Evolutionary conservation across 2,797 vertebrate genomes (phyloP).

Genomic region (Danio choprae): DNA sequence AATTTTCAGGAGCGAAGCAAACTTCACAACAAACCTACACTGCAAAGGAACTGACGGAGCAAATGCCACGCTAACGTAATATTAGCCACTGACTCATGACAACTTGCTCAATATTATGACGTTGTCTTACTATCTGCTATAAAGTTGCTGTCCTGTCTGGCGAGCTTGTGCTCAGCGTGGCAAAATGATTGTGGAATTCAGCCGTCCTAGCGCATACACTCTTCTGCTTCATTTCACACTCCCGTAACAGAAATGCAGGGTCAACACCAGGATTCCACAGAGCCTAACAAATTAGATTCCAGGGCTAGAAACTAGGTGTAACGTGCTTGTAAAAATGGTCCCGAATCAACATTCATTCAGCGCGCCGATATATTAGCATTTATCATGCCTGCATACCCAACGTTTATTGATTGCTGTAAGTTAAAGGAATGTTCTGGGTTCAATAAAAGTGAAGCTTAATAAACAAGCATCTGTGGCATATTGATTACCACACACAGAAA

Average conservation of each 20-base stretch:
- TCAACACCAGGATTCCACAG: constrained; percentile 56
- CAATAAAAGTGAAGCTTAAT: constrained; percentile 3
- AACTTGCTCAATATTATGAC: constrained; percentile 1
- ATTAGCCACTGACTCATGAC: constrained; percentile 33
- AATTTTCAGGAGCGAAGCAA: not conserved
- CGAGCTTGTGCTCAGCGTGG: constrained; percentile 35
- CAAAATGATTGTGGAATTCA: constrained; percentile 48
- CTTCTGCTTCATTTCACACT: constrained; percentile 56
- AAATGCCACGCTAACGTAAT: constrained; percentile 18
- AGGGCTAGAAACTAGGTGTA: constrained; percentile 16
- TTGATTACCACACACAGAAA: not conserved
- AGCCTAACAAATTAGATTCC: constrained; percentile 44
- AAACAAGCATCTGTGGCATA: not conserved
- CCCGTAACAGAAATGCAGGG: constrained; percentile 53
- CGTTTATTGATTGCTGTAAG: not conserved
- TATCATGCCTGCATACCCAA: not conserved
- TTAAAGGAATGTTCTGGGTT: constrained; percentile 1
- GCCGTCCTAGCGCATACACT: constrained; percentile 19
- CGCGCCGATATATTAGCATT: not conserved
- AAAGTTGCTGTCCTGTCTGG: constrained; percentile 49
- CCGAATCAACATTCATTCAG: not conserved
- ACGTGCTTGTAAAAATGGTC: constrained; percentile 14
- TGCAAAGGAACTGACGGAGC: constrained; percentile 6
- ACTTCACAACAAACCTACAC: constrained; percentile 20
- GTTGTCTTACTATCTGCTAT: constrained; percentile 14